Base-by-base conservation (phyloP, 2,113 vertebrate species). In the Brienomyrus brachyistius region DNA sequence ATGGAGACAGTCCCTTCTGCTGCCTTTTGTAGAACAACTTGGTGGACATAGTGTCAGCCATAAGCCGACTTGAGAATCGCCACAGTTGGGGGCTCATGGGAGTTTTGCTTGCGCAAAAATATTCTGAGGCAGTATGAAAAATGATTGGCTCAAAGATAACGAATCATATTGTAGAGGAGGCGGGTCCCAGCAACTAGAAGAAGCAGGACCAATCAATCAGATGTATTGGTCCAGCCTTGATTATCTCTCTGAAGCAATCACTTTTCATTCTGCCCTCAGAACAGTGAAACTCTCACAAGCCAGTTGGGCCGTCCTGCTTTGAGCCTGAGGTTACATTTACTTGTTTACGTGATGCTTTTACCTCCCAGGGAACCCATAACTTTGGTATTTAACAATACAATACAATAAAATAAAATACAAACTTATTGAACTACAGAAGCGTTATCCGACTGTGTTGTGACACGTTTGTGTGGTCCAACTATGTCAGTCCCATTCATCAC, bases 381-480 rank as follows among this genome's bases (percentile, higher is more conserved):
- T 27, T 70, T 70, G n/a, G 62, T n/a, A n/a, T n/a, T n/a, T n/a
- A n/a, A n/a, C n/a, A n/a, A n/a, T n/a, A n/a, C n/a, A n/a, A n/a
- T n/a, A n/a, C n/a, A n/a, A n/a, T n/a, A n/a, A n/a, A n/a, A n/a
- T n/a, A n/a, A n/a, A n/a, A n/a, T n/a, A n/a, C n/a, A n/a, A n/a
- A n/a, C n/a, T 62, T 62, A n/a, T 62, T 66, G 62, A 66, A 66
- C 62, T 66, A 70, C 62, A 70, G 27, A 4, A 31, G 3, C 92
- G 9, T 92, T 92, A 92, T 86, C 93, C 92, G 91, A 89, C 88
- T 84, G 91, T 90, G 52, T 90, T 93, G 92, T 89, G 91, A 93
- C 92, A 94, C 92, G 90, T 92, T 83, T 94, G 91, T 91, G 92
- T 92, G 93, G 88, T 90, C 66, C 90, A 90, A 91, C 62, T 13